phyloP scores from a whole-genome alignment of 2,113 vertebrate species.

The Hiodon tergisus region DNA sequence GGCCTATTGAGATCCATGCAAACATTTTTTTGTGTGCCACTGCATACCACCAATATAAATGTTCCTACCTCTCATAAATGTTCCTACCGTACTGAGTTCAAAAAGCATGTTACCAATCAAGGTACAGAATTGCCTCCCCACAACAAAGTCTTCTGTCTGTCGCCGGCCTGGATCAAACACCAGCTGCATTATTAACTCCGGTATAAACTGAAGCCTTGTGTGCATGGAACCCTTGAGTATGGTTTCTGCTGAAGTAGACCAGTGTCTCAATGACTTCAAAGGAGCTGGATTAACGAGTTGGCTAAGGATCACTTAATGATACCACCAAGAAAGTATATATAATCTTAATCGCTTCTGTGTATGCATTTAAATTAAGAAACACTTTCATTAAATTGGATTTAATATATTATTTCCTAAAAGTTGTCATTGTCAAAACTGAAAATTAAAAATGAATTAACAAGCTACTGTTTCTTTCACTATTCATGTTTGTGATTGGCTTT shows the following conservation, averaged over 20 bases:
- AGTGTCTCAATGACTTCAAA: conserved; percentile 19
- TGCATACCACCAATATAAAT: neutral
- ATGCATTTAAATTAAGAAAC: too few species aligned
- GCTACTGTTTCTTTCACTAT: too few species aligned
- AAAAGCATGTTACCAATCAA: conserved; percentile 23
- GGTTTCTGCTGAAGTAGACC: conserved; percentile 34
- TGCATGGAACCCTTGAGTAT: conserved; percentile 24
- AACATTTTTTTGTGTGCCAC: neutral
- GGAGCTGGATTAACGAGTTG: conserved; percentile 14
- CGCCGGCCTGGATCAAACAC: conserved; percentile 31
- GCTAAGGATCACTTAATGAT: neutral
- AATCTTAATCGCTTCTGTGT: neutral
- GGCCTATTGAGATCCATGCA: neutral
- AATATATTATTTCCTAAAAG: too few species aligned
- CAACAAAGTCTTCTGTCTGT: conserved; percentile 21
- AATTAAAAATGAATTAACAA: too few species aligned
- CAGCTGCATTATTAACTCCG: conserved; percentile 24
- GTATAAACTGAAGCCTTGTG: conserved; percentile 10
- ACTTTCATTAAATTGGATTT: too few species aligned
- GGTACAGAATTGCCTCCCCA: conserved; percentile 1
- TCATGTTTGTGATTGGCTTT: too few species aligned
- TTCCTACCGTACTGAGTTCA: neutral
- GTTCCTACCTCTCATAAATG: neutral
- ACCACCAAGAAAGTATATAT: neutral
- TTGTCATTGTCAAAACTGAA: too few species aligned